Evolutionary conservation across 2,113 vertebrate species (phyloP).

Genomic region (Echinops telfairi): DNA sequence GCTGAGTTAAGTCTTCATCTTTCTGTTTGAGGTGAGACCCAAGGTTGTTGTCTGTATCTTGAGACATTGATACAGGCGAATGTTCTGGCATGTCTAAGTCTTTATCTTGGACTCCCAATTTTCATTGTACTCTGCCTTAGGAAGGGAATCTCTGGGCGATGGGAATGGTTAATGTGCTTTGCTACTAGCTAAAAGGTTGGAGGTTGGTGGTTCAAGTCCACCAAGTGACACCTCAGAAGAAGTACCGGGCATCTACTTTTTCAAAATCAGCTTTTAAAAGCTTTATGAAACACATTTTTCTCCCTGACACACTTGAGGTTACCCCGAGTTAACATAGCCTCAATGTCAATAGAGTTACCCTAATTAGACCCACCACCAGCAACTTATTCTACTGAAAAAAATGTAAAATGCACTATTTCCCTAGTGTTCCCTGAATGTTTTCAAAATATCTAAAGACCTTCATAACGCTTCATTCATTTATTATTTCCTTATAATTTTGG

Average conservation of each 20-base stretch:
- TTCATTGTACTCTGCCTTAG: constrained; percentile 63
- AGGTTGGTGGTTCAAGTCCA: not conserved
- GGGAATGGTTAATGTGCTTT: not conserved
- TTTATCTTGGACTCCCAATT: not conserved
- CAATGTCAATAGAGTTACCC: not conserved
- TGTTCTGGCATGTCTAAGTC: not conserved
- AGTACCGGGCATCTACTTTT: not conserved
- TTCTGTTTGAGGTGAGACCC: not conserved
- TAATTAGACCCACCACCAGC: constrained; percentile 58
- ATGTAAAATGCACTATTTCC: no score
- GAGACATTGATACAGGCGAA: not conserved
- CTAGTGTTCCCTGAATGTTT: no score
- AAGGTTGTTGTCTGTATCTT: not conserved
- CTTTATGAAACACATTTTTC: not conserved
- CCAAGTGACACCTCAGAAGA: not conserved
- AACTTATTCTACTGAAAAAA: not conserved
- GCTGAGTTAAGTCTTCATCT: not conserved
- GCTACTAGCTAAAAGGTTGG: not conserved
- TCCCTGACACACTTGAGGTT: not conserved
- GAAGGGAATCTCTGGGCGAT: not conserved
- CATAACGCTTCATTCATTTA: no score
- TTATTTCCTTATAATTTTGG: no score
- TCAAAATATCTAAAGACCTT: no score
- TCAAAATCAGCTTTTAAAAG: not conserved
- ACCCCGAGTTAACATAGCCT: not conserved